These are phyloP conservation scores for Eutolmus rufibarbis DNA, from an alignment of 2,888 invertebrate genomes.

Conservation along the genomic window DNA sequence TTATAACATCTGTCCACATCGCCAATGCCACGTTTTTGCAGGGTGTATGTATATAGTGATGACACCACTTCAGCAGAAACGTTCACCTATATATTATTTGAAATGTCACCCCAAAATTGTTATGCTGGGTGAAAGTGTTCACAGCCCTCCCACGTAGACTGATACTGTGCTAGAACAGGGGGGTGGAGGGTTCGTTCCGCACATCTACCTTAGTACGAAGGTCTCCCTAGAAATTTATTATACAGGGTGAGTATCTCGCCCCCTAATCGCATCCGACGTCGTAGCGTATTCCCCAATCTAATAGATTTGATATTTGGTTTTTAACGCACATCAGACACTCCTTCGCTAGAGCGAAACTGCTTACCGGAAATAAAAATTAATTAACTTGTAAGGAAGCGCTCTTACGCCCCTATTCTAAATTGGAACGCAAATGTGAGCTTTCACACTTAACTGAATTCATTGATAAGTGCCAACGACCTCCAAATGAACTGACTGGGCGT, in stretches of 20 bases:
- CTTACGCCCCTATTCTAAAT: not conserved
- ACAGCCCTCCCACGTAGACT: not conserved
- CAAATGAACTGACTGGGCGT: not conserved
- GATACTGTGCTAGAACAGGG: not conserved
- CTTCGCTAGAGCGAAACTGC: not conserved
- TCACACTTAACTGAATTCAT: not conserved
- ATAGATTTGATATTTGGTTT: not conserved
- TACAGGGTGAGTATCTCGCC: not conserved
- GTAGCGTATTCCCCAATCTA: not conserved
- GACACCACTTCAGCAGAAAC: not conserved
- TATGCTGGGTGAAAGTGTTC: not conserved
- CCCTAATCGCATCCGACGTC: not conserved
- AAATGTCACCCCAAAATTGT: not conserved
- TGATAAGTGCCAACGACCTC: not conserved
- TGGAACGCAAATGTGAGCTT: not conserved
- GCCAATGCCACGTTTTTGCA: not conserved
- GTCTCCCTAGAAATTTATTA: not conserved
- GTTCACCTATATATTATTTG: not conserved
- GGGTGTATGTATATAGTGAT: not conserved
- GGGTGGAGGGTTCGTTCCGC: not conserved
- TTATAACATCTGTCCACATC: not conserved
- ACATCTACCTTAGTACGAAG: not conserved
- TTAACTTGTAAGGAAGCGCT: not conserved
- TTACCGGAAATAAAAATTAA: not conserved
- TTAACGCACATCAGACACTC: not conserved